A percentile compares a stretch with the other conserved stretches of the same genome.
These are phyloP conservation scores for Eulithis prunata DNA, from an alignment of 2,888 invertebrate species.

Conservation along the genomic window DNA sequence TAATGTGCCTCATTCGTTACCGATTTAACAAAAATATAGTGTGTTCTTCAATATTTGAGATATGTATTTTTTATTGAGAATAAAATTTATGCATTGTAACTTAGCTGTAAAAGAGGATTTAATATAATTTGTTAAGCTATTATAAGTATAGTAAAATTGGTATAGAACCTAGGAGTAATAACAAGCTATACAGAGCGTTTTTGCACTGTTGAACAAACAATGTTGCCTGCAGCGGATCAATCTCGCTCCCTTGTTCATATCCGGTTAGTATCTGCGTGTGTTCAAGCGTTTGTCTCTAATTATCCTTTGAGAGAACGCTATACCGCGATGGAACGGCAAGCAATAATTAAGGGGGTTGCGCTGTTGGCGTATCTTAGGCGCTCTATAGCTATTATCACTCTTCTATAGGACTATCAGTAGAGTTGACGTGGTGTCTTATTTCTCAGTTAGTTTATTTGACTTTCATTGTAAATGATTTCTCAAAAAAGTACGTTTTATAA, in stretches of 20 bases:
- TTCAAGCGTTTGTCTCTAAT: too few relatives aligned
- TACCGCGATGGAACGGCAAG: too few relatives aligned
- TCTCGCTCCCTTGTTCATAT: too few relatives aligned
- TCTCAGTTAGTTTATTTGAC: conserved; percentile 14
- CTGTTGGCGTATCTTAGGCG: too few relatives aligned
- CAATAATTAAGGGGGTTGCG: too few relatives aligned
- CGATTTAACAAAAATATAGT: conserved; percentile 73
- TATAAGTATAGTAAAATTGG: conserved; percentile 53
- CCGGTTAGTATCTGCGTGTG: too few relatives aligned
- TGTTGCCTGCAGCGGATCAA: too few relatives aligned
- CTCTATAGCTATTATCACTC: conserved; percentile 13
- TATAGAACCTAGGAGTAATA: conserved; percentile 25
- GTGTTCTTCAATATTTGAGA: conserved; percentile 80
- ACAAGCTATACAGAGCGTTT: conserved; percentile 5
- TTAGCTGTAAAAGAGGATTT: conserved; percentile 78
- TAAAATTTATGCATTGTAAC: conserved; percentile 80
- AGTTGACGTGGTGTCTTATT: conserved; percentile 2
- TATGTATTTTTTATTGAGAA: conserved; percentile 79
- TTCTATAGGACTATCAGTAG: conserved; percentile 6
- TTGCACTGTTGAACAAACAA: not conserved
- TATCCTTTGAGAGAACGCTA: too few relatives aligned
- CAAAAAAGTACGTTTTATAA: conserved; percentile 28
- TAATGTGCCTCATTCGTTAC: conserved; percentile 82
- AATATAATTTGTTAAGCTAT: conserved; percentile 82
- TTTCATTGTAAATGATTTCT: conserved; percentile 26